Base-by-base conservation (phyloP, 2,797 vertebrate genomes). In the Euthynnus affinis region DNA sequence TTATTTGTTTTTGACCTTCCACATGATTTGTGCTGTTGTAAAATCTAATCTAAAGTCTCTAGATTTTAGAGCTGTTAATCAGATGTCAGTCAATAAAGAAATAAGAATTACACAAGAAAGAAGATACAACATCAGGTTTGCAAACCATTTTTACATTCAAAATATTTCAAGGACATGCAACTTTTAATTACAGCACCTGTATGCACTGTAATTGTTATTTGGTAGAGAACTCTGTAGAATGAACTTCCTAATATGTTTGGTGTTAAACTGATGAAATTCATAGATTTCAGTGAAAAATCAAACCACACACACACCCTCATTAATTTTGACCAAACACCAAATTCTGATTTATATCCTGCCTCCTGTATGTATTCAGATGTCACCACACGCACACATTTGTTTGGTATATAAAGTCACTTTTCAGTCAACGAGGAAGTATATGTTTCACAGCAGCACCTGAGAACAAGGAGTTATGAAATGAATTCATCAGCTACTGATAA, bases 401-500 rank as follows among this genome's bases (percentile, higher is more conserved):
- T 44, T 2, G 0, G 9, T 48, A 52, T 59, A 77, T 71, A 14
- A 67, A 68, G 23, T 67, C 13, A 59, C 27, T 64, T 29, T 29
- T 80, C 15, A 57, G 71, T 40, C 37, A 76, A 40, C 67, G 59
- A 62, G 7, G 12, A 53, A 14, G 46, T 61, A 1, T 29, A n/a
- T 60, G 37, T 55, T 60, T 64, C 15, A 44, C 25, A 64, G 56
- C 53, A 51, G 20, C 62, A 25, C 59, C 42, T 62, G 44, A 67
- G 27, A 70, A 59, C 57, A 70, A 70, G 55, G 4, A 48, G 22
- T 60, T 65, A 51, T 65, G 27, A 75, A 68, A 58, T 17, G 15
- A 69, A 56, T 59, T 51, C 57, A 74, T 70, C 25, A 68, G 42
- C 12, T 37, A 44, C 56, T 62, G 29, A 64, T 68, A 49, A 60